Evolutionary conservation across 2,797 vertebrate species (phyloP).

Genomic region (Acanthurus leucopareius): DNA sequence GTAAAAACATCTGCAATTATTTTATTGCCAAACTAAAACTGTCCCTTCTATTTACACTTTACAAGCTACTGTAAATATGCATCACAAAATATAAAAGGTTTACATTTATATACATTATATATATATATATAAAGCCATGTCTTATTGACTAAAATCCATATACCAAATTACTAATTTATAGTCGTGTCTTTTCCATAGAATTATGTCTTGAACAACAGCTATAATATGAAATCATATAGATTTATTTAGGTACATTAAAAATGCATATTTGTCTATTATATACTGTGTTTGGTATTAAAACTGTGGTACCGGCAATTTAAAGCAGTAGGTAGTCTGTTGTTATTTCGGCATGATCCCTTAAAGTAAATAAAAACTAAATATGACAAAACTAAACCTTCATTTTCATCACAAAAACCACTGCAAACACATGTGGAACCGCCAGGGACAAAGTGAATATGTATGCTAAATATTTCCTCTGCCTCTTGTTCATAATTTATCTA

Average conservation of each 20-base stretch:
- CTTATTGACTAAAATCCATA: conserved; percentile 70
- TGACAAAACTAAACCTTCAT: conserved; percentile 43
- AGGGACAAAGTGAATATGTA: conserved; percentile 31
- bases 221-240: conserved; percentile 52
- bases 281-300: conserved; percentile 40
- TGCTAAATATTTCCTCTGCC: conserved; percentile 32
- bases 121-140: conserved; percentile 73
- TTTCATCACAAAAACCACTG: conserved; percentile 41
- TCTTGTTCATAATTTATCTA: conserved; percentile 43
- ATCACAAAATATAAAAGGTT: conserved; percentile 84
- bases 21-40: conserved; percentile 88
- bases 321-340: conserved; percentile 73
- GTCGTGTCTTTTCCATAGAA: conserved; percentile 56
- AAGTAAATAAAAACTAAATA: conserved; percentile 44
- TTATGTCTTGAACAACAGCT: conserved; percentile 48
- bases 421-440: conserved; percentile 46
- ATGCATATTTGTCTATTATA: conserved; percentile 41
- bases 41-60: conserved; percentile 88
- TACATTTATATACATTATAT: conserved; percentile 84
- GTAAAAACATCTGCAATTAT: conserved; percentile 85
- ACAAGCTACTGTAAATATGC: conserved; percentile 83
- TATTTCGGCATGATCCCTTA: conserved; percentile 63
- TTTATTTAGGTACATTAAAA: conserved; percentile 42
- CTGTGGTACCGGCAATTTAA: conserved; percentile 48
- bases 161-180: conserved; percentile 62